phyloP scores from a whole-genome alignment of 2,888 invertebrate genomes.

The Hirtodrosophila cameraria region DNA sequence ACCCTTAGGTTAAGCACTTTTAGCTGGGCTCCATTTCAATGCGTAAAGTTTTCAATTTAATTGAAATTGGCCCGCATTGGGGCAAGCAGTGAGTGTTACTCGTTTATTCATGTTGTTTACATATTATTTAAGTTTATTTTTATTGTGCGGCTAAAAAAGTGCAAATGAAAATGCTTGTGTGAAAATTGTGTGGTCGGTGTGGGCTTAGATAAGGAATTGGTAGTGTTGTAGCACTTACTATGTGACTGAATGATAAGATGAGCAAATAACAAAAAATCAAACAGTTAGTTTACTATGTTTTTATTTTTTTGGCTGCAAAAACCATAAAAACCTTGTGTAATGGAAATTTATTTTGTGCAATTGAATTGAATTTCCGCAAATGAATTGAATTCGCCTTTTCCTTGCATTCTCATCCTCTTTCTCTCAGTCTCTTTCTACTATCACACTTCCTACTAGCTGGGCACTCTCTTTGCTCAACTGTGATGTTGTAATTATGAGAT shows the following conservation, averaged over 20 bases:
- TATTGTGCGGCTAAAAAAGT: constrained; percentile 46
- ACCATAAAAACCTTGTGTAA: constrained; percentile 53
- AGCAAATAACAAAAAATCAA: constrained; percentile 47
- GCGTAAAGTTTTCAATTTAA: constrained; percentile 59
- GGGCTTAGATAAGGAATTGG: constrained; percentile 47
- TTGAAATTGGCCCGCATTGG: constrained; percentile 72
- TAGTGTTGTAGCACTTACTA: constrained; percentile 19
- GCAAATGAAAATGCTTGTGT: constrained; percentile 45
- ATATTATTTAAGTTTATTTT: constrained; percentile 69
- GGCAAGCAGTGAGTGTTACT: constrained; percentile 32
- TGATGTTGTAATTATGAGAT: constrained; percentile 53
- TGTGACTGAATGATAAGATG: constrained; percentile 58
- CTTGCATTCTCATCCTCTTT: not conserved
- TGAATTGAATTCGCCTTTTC: constrained; percentile 39
- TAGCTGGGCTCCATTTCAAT: constrained; percentile 10
- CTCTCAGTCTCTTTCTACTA: not conserved
- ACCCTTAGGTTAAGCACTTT: constrained; percentile 20
- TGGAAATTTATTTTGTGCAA: constrained; percentile 38
- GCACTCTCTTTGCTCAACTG: not conserved
- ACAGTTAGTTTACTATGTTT: constrained; percentile 56
- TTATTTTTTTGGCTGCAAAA: constrained; percentile 4
- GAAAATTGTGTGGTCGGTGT: constrained; percentile 28
- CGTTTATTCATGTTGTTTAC: constrained; percentile 59
- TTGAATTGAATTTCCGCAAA: constrained; percentile 40
- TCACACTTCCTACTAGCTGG: not conserved